phyloP scores from a whole-genome alignment of 2,113 vertebrate genomes.

The Solenodon paradoxus region DNA sequence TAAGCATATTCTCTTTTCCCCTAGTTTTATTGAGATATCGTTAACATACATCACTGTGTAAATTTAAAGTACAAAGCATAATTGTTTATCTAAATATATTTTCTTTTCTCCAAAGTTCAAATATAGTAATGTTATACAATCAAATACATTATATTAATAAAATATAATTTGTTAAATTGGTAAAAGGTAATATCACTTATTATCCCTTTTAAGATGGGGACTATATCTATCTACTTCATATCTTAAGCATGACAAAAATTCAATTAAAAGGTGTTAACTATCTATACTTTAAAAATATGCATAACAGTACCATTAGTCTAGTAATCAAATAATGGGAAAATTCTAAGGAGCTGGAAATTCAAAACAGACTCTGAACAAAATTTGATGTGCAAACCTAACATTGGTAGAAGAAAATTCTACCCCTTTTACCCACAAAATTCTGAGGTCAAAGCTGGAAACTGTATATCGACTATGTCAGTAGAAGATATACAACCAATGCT shows the following conservation, averaged over 20 bases:
- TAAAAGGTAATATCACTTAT: not conserved
- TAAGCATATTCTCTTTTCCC: not conserved
- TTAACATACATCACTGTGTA: too few relatives aligned
- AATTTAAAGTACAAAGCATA: too few relatives aligned
- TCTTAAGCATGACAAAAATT: conserved; percentile 5
- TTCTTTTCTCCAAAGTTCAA: conserved; percentile 21
- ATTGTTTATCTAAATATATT: not conserved
- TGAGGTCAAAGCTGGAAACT: conserved; percentile 54
- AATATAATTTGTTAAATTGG: not conserved
- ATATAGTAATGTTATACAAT: conserved; percentile 19
- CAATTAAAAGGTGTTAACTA: not conserved
- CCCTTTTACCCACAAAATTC: conserved; percentile 37
- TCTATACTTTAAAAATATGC: not conserved
- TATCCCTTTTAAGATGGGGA: not conserved
- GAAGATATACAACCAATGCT: not conserved
- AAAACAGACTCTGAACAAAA: conserved; percentile 2
- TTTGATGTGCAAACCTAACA: conserved; percentile 38
- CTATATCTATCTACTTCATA: not conserved
- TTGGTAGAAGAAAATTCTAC: conserved; percentile 15
- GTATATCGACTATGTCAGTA: not conserved
- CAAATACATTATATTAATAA: conserved; percentile 24
- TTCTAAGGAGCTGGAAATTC: not conserved
- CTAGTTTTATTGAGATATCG: not conserved
- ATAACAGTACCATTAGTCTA: conserved; percentile 4
- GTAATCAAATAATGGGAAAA: conserved; percentile 35